Evolutionary conservation across 2,888 invertebrate genomes (phyloP).

Genomic region (Monoplex corrugatus): DNA sequence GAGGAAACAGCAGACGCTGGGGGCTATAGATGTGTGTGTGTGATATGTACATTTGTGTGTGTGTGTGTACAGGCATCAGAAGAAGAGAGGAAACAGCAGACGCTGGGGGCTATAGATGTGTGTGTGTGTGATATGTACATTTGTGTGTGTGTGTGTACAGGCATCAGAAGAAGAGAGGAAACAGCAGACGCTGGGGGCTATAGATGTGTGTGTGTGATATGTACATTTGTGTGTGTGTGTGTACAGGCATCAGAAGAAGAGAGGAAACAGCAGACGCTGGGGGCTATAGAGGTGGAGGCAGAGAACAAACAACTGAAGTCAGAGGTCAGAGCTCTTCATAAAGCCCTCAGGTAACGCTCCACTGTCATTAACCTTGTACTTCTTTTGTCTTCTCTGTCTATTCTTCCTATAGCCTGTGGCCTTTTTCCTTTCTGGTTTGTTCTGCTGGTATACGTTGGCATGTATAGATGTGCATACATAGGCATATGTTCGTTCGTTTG

Average conservation of each 20-base stretch:
- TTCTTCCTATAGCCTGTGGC: no score
- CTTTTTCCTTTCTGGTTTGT: neutral
- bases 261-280: slow-evolving; percentile 65
- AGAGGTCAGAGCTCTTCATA: slow-evolving; percentile 73
- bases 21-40: slow-evolving; percentile 70
- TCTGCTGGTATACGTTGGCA: neutral
- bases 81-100: no score
- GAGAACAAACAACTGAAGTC: slow-evolving; percentile 73
- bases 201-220: neutral
- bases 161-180: no score
- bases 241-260: slow-evolving; percentile 67
- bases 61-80: no score
- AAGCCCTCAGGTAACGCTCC: slow-evolving; percentile 67
- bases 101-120: no score
- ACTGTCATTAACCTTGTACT: neutral
- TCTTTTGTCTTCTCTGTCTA: neutral
- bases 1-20: slow-evolving; percentile 65
- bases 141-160: neutral
- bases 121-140: no score
- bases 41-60: no score
- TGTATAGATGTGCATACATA: no score
- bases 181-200: no score
- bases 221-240: neutral
- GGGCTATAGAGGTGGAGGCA: slow-evolving; percentile 68
- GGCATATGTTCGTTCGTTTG: no score